Base-by-base conservation (phyloP, 2,888 invertebrate genomes). In the Lithophane ornitopus region DNA sequence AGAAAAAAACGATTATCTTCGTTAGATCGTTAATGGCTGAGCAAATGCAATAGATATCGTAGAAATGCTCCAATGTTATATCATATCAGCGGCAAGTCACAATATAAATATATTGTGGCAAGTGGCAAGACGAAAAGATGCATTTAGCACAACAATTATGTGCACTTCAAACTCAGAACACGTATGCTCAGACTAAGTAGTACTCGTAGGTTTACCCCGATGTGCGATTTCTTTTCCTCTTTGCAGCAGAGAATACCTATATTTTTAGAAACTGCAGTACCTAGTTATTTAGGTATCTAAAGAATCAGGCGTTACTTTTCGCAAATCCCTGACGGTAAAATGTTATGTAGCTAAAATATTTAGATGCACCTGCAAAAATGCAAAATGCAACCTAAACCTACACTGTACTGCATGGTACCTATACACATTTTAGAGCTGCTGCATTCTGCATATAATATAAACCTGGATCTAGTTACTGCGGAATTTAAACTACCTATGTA, bases 101-200 rank as follows among this genome's bases (percentile, higher is more conserved):
- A n/a, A n/a, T n/a, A n/a, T n/a, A n/a, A n/a, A n/a, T n/a, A n/a
- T n/a, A n/a, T n/a, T n/a, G n/a, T n/a, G n/a, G n/a, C n/a, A 16
- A 46, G 2, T 28, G 49, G 41, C 16, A 16, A 39, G 3, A 22
- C 22, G 39, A 71, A 6, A 22, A 44, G 28, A 44, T 28, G 22
- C 44, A 54, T 62, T n/a, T 34, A 62, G 39, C 22, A 14, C 8
- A 75, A 41, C 16, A 54, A 6, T 76, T 46, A 79, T 54, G 12
- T 11, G 26, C 59, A 79, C 19, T 79, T n/a, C 22, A 34, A 69
- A 78, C n/a, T 76, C 39, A 3, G 19, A 54, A 28, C 52, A 76
- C 54, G 70, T 69, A 46, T 16, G 49, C 46, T 46, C 14, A 46
- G 16, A 46, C 46, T 16, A 46, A 16, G 14, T 46, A 46, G 46